Evolutionary conservation across 2,797 vertebrate species (phyloP).

Genomic region (Ataeniobius toweri): DNA sequence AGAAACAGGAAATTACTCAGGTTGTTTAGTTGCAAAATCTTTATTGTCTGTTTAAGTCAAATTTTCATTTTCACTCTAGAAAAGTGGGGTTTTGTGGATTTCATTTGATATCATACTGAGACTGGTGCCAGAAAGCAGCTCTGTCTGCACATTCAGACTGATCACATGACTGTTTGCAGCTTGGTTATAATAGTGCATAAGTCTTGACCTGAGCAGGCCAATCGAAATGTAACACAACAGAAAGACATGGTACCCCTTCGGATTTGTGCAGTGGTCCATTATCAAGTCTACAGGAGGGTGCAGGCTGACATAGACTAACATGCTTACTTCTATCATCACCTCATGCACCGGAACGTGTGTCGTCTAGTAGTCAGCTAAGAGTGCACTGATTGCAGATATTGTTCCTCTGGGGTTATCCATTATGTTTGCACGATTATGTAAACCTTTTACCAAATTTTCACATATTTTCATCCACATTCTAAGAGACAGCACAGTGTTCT

Average conservation of each 20-base stretch:
- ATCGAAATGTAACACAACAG: constrained; percentile 54
- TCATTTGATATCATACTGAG: constrained; percentile 55
- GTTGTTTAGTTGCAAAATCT: constrained; percentile 72
- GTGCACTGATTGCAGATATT: constrained; percentile 71
- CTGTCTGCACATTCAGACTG: constrained; percentile 53
- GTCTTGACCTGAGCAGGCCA: constrained; percentile 43
- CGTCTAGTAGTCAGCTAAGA: constrained; percentile 71
- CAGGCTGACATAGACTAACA: constrained; percentile 74
- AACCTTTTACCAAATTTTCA: constrained; percentile 66
- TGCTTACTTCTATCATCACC: constrained; percentile 69
- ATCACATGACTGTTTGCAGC: constrained; percentile 67
- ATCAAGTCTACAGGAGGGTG: constrained; percentile 58
- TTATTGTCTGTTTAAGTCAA: constrained; percentile 73
- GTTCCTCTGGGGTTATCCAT: constrained; percentile 59
- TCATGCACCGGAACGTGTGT: constrained; percentile 75
- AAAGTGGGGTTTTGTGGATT: constrained; percentile 71
- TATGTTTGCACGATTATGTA: constrained; percentile 41
- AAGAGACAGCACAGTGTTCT: constrained; percentile 72
- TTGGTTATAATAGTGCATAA: constrained; percentile 61
- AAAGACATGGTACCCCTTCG: constrained; percentile 46
- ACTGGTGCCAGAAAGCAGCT: constrained; percentile 45
- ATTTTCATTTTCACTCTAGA: constrained; percentile 71
- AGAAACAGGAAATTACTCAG: constrained; percentile 27
- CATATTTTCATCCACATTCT: constrained; percentile 70
- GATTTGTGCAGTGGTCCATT: constrained; percentile 63